Base-by-base conservation (phyloP, 2,113 vertebrate species). In the Leptocoma aspasia region DNA sequence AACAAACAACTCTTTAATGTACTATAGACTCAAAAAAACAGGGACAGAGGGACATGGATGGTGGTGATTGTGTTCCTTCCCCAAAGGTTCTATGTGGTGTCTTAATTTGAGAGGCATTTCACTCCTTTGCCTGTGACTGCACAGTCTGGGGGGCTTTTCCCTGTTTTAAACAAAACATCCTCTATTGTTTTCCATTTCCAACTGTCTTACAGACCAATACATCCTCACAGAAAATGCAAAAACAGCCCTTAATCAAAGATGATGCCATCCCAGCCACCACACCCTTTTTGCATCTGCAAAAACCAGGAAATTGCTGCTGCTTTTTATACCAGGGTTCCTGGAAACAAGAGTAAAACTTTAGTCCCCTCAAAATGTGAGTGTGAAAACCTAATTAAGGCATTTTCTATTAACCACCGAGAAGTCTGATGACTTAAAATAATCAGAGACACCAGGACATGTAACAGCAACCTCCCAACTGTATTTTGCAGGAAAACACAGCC, bases 41-140 rank as follows among this genome's bases (percentile, higher is more conserved):
- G 9, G 3, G 6, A 7, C 12, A 11, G 6, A 8, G 11, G 26
- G 13, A 70, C 42, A 33, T 45, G 15, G 57, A 28, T 22, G 19
- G 19, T 13, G 24, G n/a, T 24, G 39, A 28, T 37, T 0, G 0
- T 35, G 13, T 9, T 75, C 39, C n/a, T 65, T 17, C 20, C 52
- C 5, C 10, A 7, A 44, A 53, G 53, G 8, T 23, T 72, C n/a
- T 4, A 6, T 2, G 1, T 9, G 4, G 18, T 2, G 19, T 28
- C 35, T 50, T 37, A 13, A 20, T 60, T 72, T 44, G 28, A 20
- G 42, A 80, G 11, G 18, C 26, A 41, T 22, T 69, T 68, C 24
- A 26, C 42, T 63, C 27, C 13, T 90, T 42, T 27, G 41, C 31
- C 33, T 41, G 3, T 13, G 20, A 65, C 56, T 63, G 26, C 20